Evolutionary conservation across 2,888 invertebrate genomes (phyloP), one percentile per base, ranked within the genome.

Genomic region (Anorthoa munda): DNA sequence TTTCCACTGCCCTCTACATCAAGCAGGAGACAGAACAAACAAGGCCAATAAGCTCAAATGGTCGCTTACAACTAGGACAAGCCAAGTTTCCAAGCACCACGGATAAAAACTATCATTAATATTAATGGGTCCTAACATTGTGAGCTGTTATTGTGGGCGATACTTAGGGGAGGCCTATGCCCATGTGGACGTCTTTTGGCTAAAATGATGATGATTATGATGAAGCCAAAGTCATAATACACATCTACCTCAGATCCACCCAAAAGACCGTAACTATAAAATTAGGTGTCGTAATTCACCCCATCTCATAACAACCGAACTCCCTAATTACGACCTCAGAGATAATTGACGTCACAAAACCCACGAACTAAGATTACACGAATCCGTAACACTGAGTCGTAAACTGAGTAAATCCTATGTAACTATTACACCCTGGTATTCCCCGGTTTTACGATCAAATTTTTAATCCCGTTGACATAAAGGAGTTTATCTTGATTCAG

Each of bases 391-490:
- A 84, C 74, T 65, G 15, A 48, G 80, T 87, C 87, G 83, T 89
- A 88, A 89, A 90, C 79, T 85, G 83, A 84, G 72, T 84, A 87
- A 86, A 82, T 88, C 86, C 82, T 77, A 31, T 73, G 79, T 86
- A 86, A 89, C 85, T 86, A 78, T 83, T 70, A 84, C 86, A 78
- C 77, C 66, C 79, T 68, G 26, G 75, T 81, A 92, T 92, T 91
- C 77, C 69, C 76, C 72, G 23, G 75, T 79, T 92, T 93, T 92
- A 93, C 88, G 92, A 90, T 76, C 86, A 86, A 90, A 90, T 93
- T 93, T 93, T 93, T 93, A 93, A 93, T 93, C 92, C 92, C 68
- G 89, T 83, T 87, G 89, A 90, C 91, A 90, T 91, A 89, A 91
- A 91, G 87, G 82, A 90, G 91, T 91, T 92, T 90, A 92, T 90